Percentiles rank a stretch among this genome's conserved stretches.
phyloP scores from a whole-genome alignment of 2,797 vertebrate genomes.

The Cyprinella venusta region DNA sequence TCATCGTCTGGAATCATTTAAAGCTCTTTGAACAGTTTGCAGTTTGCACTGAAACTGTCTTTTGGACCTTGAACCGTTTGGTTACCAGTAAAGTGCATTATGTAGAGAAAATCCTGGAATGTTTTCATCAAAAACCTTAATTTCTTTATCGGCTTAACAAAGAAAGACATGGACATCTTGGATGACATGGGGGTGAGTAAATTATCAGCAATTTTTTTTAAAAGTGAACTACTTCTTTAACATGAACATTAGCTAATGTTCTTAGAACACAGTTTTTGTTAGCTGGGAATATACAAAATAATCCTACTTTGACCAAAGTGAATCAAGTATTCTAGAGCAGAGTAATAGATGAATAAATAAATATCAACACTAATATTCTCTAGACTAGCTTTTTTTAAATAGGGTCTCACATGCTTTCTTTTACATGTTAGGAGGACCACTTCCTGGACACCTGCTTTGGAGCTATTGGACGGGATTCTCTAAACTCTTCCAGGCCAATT shows the following conservation, averaged over 20 bases:
- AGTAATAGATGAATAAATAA: neutral
- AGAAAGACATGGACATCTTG: no score
- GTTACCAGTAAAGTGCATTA: no score
- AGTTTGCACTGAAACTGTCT: no score
- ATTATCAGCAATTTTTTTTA: no score
- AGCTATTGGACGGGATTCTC: conserved; percentile 77
- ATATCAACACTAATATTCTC: neutral
- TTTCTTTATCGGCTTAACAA: no score
- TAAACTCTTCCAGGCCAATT: conserved; percentile 82
- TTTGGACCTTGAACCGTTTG: no score
- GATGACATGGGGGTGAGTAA: no score
- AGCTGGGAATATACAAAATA: neutral
- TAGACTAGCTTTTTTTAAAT: neutral
- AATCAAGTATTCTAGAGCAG: neutral
- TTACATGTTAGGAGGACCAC: conserved; percentile 74
- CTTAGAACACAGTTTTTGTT: neutral
- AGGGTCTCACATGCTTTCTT: neutral
- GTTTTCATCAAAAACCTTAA: no score
- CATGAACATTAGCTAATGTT: neutral
- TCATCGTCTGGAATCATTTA: no score
- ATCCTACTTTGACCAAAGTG: neutral
- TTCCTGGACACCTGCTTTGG: conserved; percentile 78
- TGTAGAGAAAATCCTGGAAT: no score
- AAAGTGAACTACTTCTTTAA: neutral
- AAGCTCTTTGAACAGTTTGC: no score